These are phyloP conservation scores for Allygus modestus DNA, from an alignment of 2,888 invertebrate species.

Conservation along the genomic window DNA sequence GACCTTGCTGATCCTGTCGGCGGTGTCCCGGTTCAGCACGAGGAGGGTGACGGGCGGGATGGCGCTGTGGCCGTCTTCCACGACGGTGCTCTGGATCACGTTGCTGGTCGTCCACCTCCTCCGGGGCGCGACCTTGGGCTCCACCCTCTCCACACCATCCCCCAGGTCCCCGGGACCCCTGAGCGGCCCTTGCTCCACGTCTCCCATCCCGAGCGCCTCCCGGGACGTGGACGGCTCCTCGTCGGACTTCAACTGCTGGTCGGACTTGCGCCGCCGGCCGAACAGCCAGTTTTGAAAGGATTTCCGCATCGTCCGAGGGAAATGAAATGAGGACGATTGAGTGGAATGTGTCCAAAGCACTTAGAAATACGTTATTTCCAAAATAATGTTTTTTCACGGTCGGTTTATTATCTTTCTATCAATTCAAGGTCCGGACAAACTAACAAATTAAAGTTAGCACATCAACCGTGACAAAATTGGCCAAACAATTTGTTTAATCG, in stretches of 20 bases:
- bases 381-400: too few relatives aligned
- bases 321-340: too few relatives aligned
- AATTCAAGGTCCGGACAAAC: too few relatives aligned
- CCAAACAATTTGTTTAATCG: too few relatives aligned
- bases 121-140: not conserved
- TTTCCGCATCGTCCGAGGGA: not conserved
- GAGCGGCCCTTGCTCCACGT: not conserved
- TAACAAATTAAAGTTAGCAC: too few relatives aligned
- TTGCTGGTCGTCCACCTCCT: not conserved
- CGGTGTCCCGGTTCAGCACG: not conserved
- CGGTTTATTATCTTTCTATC: too few relatives aligned
- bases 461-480: too few relatives aligned
- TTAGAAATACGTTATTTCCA: too few relatives aligned
- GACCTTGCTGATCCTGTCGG: not conserved
- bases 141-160: not conserved
- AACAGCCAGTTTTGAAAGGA: not conserved
- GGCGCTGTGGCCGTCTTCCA: not conserved
- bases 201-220: not conserved
- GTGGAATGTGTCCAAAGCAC: too few relatives aligned
- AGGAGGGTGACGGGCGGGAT: not conserved
- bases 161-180: not conserved
- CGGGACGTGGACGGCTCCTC: not conserved
- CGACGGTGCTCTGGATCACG: conserved; percentile 15
- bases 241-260: not conserved
- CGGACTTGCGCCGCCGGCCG: not conserved